phyloP scores from a whole-genome alignment of 2,888 invertebrate species.

The Eustalomyia histrio region DNA sequence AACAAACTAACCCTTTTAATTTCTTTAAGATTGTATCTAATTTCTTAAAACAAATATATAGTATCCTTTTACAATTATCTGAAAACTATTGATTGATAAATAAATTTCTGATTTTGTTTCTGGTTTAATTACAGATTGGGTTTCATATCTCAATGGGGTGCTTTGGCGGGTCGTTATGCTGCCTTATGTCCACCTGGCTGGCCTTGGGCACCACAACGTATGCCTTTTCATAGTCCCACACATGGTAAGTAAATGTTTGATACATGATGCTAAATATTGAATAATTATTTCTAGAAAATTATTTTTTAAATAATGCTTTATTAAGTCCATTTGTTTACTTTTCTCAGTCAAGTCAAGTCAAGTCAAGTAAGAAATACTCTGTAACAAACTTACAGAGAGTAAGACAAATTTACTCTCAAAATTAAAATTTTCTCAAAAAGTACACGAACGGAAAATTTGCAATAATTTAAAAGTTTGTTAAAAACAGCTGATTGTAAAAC shows the following conservation, averaged over 20 bases:
- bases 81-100: constrained; percentile 15
- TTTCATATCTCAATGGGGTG: constrained; percentile 90
- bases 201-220: constrained; percentile 83
- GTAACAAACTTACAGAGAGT: too few relatives aligned
- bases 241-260: constrained; percentile 81
- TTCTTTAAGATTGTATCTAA: constrained; percentile 9
- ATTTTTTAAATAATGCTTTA: too few relatives aligned
- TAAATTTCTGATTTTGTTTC: constrained; percentile 45
- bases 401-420: too few relatives aligned
- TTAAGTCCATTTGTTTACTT: too few relatives aligned
- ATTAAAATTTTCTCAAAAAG: too few relatives aligned
- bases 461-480: too few relatives aligned
- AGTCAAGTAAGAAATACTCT: too few relatives aligned
- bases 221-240: constrained; percentile 83
- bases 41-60: not conserved
- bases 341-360: too few relatives aligned
- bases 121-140: constrained; percentile 84
- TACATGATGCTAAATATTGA: not conserved
- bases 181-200: constrained; percentile 84
- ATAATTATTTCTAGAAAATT: not conserved
- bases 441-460: too few relatives aligned
- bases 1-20: not conserved
- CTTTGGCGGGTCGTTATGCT: constrained; percentile 87
- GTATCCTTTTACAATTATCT: not conserved
- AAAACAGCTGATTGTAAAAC: too few relatives aligned